Conservation (phyloP, 2,113 vertebrate genomes). For the Nyctibius bracteatus region DNA sequence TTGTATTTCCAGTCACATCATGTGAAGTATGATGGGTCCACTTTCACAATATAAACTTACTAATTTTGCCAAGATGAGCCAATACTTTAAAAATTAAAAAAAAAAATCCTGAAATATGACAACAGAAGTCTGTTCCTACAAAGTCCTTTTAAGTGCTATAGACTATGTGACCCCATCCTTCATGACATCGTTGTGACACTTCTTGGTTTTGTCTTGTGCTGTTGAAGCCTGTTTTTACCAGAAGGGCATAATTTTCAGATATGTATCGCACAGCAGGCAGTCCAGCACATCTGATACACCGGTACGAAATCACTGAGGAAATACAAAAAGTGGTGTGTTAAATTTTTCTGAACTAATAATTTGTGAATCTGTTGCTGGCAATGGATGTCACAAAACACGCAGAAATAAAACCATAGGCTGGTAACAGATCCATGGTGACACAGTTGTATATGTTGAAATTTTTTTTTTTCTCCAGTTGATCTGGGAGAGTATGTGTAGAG, state of each 20-base stretch:
- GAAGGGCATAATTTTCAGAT: not conserved
- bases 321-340: not conserved
- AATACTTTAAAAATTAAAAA: not conserved
- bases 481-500: not conserved
- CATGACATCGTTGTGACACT: not conserved
- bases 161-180: not conserved
- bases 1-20: not conserved
- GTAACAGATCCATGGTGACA: not conserved
- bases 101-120: not conserved
- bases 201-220: not conserved
- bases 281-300: slow-evolving; percentile 6
- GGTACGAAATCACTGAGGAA: slow-evolving; percentile 23
- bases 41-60: not conserved
- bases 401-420: not conserved
- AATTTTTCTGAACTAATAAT: not conserved
- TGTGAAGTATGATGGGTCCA: not conserved
- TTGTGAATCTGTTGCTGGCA: slow-evolving; percentile 56
- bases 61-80: not conserved
- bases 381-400: slow-evolving; percentile 1
- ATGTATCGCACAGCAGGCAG: not conserved
- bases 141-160: not conserved
- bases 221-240: not conserved
- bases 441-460: not conserved
- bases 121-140: not conserved
- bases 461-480: slow-evolving; percentile 21